Conservation (phyloP, 2,888 invertebrate genomes). For the Charanyca ferruginea region DNA sequence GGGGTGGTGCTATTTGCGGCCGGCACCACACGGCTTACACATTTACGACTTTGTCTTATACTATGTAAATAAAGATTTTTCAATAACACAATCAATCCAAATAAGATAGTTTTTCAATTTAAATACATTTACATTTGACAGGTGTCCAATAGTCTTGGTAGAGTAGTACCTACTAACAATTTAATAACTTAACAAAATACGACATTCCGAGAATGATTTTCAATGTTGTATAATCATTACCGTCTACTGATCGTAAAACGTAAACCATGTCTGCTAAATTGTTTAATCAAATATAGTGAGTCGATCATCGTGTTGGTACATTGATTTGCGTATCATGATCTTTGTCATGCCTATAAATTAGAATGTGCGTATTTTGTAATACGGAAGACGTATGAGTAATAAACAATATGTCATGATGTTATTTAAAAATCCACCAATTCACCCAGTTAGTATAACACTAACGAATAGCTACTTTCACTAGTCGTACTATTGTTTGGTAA, state of each 20-base stretch:
- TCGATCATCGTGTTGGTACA: constrained; percentile 36
- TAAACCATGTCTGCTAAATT: constrained; percentile 38
- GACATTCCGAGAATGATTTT: constrained; percentile 1
- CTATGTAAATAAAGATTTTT: no score
- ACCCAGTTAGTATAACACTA: not conserved
- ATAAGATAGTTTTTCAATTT: no score
- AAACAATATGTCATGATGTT: not conserved
- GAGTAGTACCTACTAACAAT: no score
- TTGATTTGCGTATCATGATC: constrained; percentile 46
- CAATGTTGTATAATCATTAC: constrained; percentile 32
- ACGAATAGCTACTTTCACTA: not conserved
- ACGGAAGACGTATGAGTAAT: constrained; percentile 26
- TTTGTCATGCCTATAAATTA: constrained; percentile 38
- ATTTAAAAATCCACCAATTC: not conserved
- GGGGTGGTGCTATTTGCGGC: no score
- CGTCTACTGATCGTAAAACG: not conserved
- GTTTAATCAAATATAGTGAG: constrained; percentile 48
- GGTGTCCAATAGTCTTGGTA: no score
- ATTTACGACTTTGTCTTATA: no score
- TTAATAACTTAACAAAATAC: not conserved
- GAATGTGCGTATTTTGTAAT: constrained; percentile 25
- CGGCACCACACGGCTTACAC: no score
- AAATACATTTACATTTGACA: no score
- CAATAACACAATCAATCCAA: no score
- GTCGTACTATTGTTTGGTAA: no score